Percentiles rank a stretch among this genome's conserved stretches.
phyloP scores from a whole-genome alignment of 2,888 invertebrate genomes.

The Neoscelio sp. region DNA sequence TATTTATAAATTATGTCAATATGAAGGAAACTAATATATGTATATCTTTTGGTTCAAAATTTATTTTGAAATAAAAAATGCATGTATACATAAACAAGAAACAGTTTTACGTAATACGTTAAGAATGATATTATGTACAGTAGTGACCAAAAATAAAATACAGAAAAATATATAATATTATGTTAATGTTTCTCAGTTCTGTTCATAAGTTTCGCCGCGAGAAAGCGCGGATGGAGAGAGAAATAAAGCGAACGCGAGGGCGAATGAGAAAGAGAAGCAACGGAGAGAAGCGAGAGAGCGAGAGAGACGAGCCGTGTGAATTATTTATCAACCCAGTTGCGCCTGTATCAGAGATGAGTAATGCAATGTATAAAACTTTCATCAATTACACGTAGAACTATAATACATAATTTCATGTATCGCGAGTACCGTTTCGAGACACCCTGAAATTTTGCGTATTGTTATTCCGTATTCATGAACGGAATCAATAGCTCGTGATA shows the following conservation, averaged over 20 bases:
- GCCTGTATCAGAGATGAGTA: constrained; percentile 70
- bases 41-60: too few relatives aligned
- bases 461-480: constrained; percentile 64
- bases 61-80: too few relatives aligned
- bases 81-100: too few relatives aligned
- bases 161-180: constrained; percentile 73
- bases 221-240: constrained; percentile 64
- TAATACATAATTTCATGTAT: constrained; percentile 68
- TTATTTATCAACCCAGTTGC: constrained; percentile 81
- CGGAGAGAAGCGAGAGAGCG: constrained; percentile 65
- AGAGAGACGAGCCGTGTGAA: constrained; percentile 78
- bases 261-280: constrained; percentile 17
- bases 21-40: too few relatives aligned
- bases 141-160: too few relatives aligned
- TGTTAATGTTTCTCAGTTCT: constrained; percentile 77
- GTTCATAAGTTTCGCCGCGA: constrained; percentile 74
- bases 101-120: too few relatives aligned
- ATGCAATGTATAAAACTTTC: constrained; percentile 70
- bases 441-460: constrained; percentile 65
- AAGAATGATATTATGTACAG: too few relatives aligned
- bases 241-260: constrained; percentile 19
- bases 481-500: constrained; percentile 67
- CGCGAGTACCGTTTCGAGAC: constrained; percentile 61
- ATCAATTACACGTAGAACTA: constrained; percentile 69
- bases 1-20: too few relatives aligned